phyloP scores from a whole-genome alignment of 1,140 invertebrate genomes.

The Meloidogyne chitwoodi region DNA sequence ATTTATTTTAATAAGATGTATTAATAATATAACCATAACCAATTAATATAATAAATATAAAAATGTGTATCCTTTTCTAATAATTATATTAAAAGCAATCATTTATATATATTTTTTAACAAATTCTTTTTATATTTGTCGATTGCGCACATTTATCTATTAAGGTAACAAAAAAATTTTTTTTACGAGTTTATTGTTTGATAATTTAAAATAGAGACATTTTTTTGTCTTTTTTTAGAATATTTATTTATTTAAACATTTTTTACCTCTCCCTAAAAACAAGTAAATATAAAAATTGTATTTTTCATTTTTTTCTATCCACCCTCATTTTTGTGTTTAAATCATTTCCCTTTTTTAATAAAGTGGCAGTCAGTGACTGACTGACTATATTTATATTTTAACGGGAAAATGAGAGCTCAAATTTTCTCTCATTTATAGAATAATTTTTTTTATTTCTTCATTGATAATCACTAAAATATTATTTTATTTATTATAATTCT shows the following conservation, averaged over 20 bases:
- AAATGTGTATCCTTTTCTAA: too few species aligned
- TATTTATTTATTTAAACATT: too few species aligned
- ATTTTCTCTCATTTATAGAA: neutral
- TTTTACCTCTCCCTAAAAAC: neutral
- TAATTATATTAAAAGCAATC: too few species aligned
- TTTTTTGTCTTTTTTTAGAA: too few species aligned
- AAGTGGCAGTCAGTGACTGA: neutral
- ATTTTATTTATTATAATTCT: neutral
- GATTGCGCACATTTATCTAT: too few species aligned
- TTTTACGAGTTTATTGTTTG: neutral
- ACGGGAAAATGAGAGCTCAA: neutral
- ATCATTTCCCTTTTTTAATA: neutral
- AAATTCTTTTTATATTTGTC: too few species aligned
- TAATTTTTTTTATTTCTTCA: too few species aligned
- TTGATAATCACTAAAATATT: neutral
- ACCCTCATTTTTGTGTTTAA: neutral
- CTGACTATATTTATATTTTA: too few species aligned
- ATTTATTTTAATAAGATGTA: too few species aligned
- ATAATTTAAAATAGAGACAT: neutral
- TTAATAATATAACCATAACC: too few species aligned
- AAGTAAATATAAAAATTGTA: neutral
- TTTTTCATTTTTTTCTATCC: neutral
- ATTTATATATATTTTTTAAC: too few species aligned
- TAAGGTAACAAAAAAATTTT: neutral
- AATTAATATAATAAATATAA: too few species aligned